Evolutionary conservation across 2,797 vertebrate species (phyloP), one percentile per base, ranked within the genome.

Genomic region (Lepilemur ruficaudatus): DNA sequence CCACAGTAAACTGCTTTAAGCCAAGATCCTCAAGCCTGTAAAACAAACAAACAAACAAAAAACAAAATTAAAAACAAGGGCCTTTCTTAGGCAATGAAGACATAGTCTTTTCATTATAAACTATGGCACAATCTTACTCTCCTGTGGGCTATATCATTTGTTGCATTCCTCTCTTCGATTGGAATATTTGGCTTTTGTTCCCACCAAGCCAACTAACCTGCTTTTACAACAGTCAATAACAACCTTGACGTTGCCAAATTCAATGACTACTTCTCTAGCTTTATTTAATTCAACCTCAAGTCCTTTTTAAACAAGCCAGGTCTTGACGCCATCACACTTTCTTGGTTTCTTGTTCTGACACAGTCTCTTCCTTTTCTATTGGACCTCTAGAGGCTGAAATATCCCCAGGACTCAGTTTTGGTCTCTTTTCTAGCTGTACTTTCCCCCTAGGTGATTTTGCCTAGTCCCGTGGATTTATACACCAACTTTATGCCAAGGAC

Each of bases 1-100:
- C 30, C 55, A 99, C 84, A 0, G 84, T 95, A 84, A 99, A 99
- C 85, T 85, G 97, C 98, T 99, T 98, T 98, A 99, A 98, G 76
- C 99, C 99, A 76, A 99, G 98, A 96, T 99, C 99, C 38, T 98
- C 98, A 72, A 99, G 97, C 59, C 99, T 99, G 98, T n/a, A 92
- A 97, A 91, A 96, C 63, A 97, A 94, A 88, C 38, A 38, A 38
- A 48, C 12, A 48, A 48, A 10, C 13, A 48, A 48, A 48, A 15
- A 1, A 48, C 0, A 95, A 85, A 59, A 83, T 20, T 52, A 72
- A 50, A 87, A 67, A 28, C 38, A 82, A 72, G 73, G 13, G 2
- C 3, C 23, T 55, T 43, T 55, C 59, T 88, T 50, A 63, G 35
- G 5, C 41, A 83, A 23, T 17, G 5, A 81, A 35, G 14, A 57